Percentiles rank a stretch among this genome's conserved stretches.
phyloP scores from a whole-genome alignment of 2,888 invertebrate genomes.

The Piscicola geometra region DNA sequence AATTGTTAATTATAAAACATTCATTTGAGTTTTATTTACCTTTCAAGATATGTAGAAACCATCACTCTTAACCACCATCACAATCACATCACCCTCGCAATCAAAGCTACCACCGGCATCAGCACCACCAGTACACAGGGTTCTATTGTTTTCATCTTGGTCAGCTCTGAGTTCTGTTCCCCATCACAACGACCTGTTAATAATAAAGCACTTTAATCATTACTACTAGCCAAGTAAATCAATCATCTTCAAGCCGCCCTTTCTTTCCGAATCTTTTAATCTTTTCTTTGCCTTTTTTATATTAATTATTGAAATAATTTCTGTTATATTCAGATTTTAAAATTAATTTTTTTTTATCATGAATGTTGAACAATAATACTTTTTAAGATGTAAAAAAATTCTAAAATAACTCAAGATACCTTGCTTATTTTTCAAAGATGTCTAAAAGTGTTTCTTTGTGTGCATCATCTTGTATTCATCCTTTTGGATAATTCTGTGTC shows the following conservation, averaged over 20 bases:
- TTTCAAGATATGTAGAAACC: too few relatives aligned
- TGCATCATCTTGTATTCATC: too few relatives aligned
- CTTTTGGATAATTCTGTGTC: neutral
- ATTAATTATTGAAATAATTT: neutral
- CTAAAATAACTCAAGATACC: too few relatives aligned
- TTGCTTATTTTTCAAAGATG: too few relatives aligned
- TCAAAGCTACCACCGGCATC: too few relatives aligned
- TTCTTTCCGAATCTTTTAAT: neutral
- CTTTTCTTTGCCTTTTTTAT: neutral
- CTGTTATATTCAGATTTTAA: neutral
- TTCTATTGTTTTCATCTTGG: neutral
- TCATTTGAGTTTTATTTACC: too few relatives aligned
- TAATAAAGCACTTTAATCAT: slow-evolving; percentile 8
- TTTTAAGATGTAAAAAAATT: neutral
- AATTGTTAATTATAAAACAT: too few relatives aligned
- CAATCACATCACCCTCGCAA: too few relatives aligned
- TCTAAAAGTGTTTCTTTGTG: too few relatives aligned
- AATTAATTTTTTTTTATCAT: neutral
- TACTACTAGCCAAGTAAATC: neutral
- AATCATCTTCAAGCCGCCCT: neutral
- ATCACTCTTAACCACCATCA: too few relatives aligned
- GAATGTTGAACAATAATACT: neutral
- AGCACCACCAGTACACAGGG: neutral
- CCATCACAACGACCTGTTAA: slow-evolving; percentile 5
- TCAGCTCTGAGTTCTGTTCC: neutral